These are phyloP conservation scores for Lydus trimaculatus DNA, from an alignment of 2,888 invertebrate species.

Conservation along the genomic window DNA sequence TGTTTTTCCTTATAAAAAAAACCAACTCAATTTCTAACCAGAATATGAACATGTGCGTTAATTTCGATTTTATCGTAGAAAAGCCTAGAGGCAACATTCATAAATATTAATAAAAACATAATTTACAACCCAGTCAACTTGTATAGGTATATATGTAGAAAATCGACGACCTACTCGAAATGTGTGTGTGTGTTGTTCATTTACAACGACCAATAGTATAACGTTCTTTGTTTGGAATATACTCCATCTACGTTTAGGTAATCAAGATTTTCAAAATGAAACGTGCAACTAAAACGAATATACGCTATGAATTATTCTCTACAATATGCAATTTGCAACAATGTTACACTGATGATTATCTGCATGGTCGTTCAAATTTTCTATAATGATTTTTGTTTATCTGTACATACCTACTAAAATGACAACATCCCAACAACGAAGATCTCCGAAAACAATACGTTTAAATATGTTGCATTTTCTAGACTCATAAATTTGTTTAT, in stretches of 20 bases:
- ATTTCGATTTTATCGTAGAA: constrained; percentile 33
- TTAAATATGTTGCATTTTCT: background rate
- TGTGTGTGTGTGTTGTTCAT: constrained; percentile 34
- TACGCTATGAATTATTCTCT: background rate
- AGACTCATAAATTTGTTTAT: background rate
- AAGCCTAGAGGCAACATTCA: constrained; percentile 54
- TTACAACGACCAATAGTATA: constrained; percentile 31
- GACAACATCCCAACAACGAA: background rate
- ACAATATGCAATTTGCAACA: constrained; percentile 47
- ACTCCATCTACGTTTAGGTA: constrained; percentile 2
- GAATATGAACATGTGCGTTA: background rate
- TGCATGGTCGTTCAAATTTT: constrained; percentile 32
- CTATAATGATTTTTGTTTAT: constrained; percentile 23
- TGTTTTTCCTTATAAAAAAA: background rate
- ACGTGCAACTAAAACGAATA: background rate
- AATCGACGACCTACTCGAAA: constrained; percentile 47
- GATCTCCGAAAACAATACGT: background rate
- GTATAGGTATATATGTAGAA: constrained; percentile 42
- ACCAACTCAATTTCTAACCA: background rate
- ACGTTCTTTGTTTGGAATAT: constrained; percentile 30
- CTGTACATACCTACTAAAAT: too few relatives aligned
- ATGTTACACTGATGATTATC: constrained; percentile 43
- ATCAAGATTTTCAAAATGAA: background rate
- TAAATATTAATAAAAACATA: constrained; percentile 60
- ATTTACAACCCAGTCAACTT: constrained; percentile 57